Evolutionary conservation across 2,113 vertebrate genomes (phyloP).

Genomic region (Willisornis vidua): DNA sequence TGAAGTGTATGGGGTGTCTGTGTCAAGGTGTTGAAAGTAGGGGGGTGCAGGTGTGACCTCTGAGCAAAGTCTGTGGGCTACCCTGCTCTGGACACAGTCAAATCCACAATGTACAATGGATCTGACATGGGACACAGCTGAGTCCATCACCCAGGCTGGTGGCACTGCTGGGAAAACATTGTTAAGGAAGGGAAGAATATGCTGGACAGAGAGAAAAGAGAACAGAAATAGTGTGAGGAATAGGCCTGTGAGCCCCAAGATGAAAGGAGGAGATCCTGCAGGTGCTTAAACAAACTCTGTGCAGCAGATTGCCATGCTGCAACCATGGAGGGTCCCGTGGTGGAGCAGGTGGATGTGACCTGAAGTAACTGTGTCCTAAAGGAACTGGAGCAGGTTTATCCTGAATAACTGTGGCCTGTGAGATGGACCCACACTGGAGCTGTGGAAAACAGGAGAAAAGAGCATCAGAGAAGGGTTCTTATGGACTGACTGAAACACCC

Average conservation of each 20-base stretch:
- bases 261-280: not conserved
- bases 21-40: not conserved
- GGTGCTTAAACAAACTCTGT: not conserved
- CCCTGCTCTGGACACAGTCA: not conserved
- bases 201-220: not conserved
- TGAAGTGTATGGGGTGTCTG: accelerated
- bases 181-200: not conserved
- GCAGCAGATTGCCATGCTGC: not conserved
- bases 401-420: not conserved
- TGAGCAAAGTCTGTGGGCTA: not conserved
- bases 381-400: not conserved
- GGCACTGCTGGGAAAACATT: not conserved
- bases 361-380: not conserved
- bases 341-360: not conserved
- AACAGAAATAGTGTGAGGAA: not conserved
- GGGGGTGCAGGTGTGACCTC: accelerated
- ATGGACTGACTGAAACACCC: accelerated
- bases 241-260: not conserved
- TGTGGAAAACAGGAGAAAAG: not conserved
- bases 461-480: accelerated
- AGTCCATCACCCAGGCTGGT: not conserved
- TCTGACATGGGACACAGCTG: not conserved
- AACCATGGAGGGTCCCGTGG: accelerated
- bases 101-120: not conserved
- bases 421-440: accelerated